Conservation (phyloP, 2,888 invertebrate genomes). For the Chironomus riparius region DNA sequence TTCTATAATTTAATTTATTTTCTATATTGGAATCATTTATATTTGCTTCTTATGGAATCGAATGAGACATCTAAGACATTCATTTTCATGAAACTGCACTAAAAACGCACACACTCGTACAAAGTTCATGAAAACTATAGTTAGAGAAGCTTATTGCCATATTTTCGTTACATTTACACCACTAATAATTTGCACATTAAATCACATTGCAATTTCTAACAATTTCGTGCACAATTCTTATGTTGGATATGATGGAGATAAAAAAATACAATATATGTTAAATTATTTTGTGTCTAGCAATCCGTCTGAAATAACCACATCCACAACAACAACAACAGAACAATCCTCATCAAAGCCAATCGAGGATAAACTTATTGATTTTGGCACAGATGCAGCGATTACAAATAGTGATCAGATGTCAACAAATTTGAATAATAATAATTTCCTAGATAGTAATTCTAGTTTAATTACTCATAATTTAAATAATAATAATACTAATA, state of each 20-base stretch:
- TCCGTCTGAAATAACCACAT: neutral
- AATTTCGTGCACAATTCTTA: neutral
- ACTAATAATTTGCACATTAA: neutral
- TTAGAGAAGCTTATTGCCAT: too few relatives aligned
- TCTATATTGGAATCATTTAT: neutral
- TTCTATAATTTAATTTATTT: neutral
- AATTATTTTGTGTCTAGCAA: neutral
- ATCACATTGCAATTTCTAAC: neutral
- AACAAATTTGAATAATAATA: conserved; percentile 22
- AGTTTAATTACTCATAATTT: conserved; percentile 24
- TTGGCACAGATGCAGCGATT: conserved; percentile 11
- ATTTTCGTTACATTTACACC: neutral
- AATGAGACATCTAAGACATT: too few relatives aligned
- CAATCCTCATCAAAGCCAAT: neutral
- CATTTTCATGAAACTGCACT: too few relatives aligned
- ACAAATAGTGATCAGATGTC: neutral
- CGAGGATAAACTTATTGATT: conserved; percentile 22
- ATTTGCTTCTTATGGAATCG: too few relatives aligned
- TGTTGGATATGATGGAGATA: too few relatives aligned
- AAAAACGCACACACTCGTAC: too few relatives aligned
- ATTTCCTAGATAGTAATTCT: conserved; percentile 23
- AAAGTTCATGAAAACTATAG: too few relatives aligned
- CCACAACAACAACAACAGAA: neutral
- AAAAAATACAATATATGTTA: too few relatives aligned
- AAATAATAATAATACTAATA: conserved; percentile 14